Evolutionary conservation across 2,888 invertebrate species (phyloP), one percentile per base, ranked within the genome.

Genomic region (Caenorhabditis japonica): DNA sequence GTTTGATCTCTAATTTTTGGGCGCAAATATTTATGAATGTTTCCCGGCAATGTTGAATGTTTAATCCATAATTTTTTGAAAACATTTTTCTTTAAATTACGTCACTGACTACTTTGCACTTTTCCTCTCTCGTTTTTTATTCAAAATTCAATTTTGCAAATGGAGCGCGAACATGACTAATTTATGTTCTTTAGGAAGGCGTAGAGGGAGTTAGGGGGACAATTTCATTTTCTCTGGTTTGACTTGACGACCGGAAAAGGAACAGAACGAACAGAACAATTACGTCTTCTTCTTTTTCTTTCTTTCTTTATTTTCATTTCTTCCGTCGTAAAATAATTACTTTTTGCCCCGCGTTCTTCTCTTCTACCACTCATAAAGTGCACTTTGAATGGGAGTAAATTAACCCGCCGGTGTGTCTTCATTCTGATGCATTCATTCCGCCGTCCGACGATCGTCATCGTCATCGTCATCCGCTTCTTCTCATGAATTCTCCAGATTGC

Each of bases 321-420:
- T 43, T 62, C 49, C 51, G 51, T 60, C 64, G 55, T 56, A 64
- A 64, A 64, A 64, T 64, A 64, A 64, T 64, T 64, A 64, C 53
- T 53, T 60, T 44, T 64, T 21, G 30, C 33, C 15, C 30, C 4
- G 15, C 47, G 5, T 27, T 34, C 21, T 44, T 41, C 30, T 23
- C 27, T 19, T 19, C 30, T 58, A 44, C 62, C 55, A 55, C 53
- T 46, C 62, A 64, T 64, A 64, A 64, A 64, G 55, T 64, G 64
- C 56, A 64, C 64, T 64, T 64, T 64, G 64, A 58, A 58, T 52
- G 44, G 34, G 41, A 69, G 69, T 69, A 60, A 69, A 69, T 69
- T 69, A 60, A 69, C 69, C 59, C 59, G 53, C 52, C 44, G 43
- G 30, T 33, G 0, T 34, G 13, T n/a, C 10, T 21, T 19, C 34